phyloP scores from a whole-genome alignment of 2,797 vertebrate genomes.

The Liasis olivaceus region DNA sequence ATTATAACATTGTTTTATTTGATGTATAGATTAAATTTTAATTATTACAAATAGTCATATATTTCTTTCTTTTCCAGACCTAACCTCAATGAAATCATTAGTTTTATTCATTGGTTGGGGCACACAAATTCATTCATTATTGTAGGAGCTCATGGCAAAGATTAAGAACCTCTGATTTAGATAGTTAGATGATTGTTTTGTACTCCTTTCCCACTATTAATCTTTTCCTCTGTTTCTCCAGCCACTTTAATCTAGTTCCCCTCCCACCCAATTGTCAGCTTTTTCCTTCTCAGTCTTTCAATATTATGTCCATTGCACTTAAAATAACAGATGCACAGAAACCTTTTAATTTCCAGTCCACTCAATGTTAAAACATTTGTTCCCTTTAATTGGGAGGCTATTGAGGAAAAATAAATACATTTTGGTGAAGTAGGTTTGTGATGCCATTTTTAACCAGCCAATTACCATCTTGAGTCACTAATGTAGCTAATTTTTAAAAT shows the following conservation, averaged over 20 bases:
- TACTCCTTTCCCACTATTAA: background rate
- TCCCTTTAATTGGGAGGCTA: background rate
- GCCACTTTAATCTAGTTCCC: background rate
- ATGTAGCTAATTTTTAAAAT: constrained; percentile 37
- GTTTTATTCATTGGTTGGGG: background rate
- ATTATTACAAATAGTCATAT: background rate
- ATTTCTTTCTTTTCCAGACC: background rate
- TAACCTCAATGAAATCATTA: background rate
- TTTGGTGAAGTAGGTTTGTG: constrained; percentile 35
- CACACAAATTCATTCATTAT: background rate
- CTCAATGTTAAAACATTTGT: constrained; percentile 40
- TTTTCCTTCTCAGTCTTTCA: background rate
- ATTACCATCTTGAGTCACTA: constrained; percentile 60
- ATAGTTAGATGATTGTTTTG: background rate
- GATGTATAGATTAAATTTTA: background rate
- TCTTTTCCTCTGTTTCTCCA: background rate
- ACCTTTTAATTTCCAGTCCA: constrained; percentile 38
- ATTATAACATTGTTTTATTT: background rate
- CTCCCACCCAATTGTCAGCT: background rate
- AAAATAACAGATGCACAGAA: constrained; percentile 29
- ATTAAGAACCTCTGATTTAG: background rate
- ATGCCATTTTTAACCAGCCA: constrained; percentile 51
- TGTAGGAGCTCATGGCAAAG: background rate
- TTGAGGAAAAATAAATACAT: constrained; percentile 50
- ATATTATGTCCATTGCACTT: background rate